Evolutionary conservation across 2,888 invertebrate genomes (phyloP), one percentile per base, ranked within the genome.

Genomic region (Vannuccia rotundouncinata): DNA sequence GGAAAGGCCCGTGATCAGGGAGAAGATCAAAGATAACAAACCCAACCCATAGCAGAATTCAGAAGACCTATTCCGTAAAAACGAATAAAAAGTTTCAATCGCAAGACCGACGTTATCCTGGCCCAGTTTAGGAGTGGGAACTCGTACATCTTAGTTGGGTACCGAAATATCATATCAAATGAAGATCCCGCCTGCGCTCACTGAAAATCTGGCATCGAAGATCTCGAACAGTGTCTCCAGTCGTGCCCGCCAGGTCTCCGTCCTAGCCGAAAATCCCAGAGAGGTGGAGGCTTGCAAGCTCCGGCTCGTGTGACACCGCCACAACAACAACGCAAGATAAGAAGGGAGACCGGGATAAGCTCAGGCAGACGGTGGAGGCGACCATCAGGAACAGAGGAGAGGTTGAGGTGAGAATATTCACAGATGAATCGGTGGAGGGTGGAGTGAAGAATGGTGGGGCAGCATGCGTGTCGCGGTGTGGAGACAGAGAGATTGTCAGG

Each of bases 61-160:
- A 22, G 66, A 5, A 66, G 10, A 22, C 66, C 66, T 66, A 66
- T 66, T 66, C n/a, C n/a, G n/a, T n/a, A 66, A 66, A 66, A 66
- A 66, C 22, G 66, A 66, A 66, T 5, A 66, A 66, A n/a, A 66
- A 66, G 22, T 66, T 66, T 13, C 66, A 5, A 66, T 27, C 66
- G 10, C 66, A 66, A 66, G 66, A 66, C 66, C 13, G 66, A 66
- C 66, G 66, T 66, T 66, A 66, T 66, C 66, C 66, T 66, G 66
- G 25, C 66, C n/a, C 66, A 66, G 66, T 27, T 66, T 66, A 66
- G 66, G 66, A 66, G 66, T 66, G 66, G 66, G 17, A 17, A 66
- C 66, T 66, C 66, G 25, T 66, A 66, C 25, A 66, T 66, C 66
- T 27, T 66, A 66, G 5, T 22, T 66, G 66, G 66, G 66, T 66